Conservation (phyloP, 2,113 vertebrate genomes). For the Porphyrio hochstetteri region DNA sequence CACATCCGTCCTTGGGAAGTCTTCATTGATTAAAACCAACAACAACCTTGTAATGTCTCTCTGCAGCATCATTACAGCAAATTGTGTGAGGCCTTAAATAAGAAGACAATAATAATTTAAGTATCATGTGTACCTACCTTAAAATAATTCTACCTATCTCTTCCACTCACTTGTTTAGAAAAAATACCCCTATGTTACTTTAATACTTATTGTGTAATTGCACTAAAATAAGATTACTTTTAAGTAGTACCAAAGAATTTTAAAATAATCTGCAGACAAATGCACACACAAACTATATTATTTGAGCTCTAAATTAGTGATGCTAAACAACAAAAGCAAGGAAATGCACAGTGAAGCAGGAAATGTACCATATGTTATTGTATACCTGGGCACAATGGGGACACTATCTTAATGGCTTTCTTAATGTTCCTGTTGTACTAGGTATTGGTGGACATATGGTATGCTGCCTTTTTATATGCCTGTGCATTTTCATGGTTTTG, state of each 20-base stretch:
- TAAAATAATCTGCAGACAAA: background rate
- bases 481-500: background rate
- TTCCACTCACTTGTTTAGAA: background rate
- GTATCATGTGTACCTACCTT: background rate
- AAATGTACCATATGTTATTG: slow-evolving; percentile 48
- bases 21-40: background rate
- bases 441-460: slow-evolving; percentile 55
- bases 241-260: background rate
- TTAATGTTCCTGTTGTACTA: slow-evolving; percentile 30
- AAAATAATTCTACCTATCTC: background rate
- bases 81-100: background rate
- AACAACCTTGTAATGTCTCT: background rate
- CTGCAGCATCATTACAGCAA: background rate
- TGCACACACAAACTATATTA: background rate
- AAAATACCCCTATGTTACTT: background rate
- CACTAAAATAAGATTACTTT: background rate
- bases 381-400: slow-evolving; percentile 41
- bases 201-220: background rate
- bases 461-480: slow-evolving; percentile 1
- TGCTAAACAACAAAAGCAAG: slow-evolving; percentile 7
- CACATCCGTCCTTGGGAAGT: background rate
- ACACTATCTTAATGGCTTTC: slow-evolving; percentile 33
- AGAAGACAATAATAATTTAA: background rate
- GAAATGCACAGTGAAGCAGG: slow-evolving; percentile 40
- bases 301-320: slow-evolving; percentile 1